Conservation (phyloP, 2,113 vertebrate genomes). For the Zosterops japonicus region DNA sequence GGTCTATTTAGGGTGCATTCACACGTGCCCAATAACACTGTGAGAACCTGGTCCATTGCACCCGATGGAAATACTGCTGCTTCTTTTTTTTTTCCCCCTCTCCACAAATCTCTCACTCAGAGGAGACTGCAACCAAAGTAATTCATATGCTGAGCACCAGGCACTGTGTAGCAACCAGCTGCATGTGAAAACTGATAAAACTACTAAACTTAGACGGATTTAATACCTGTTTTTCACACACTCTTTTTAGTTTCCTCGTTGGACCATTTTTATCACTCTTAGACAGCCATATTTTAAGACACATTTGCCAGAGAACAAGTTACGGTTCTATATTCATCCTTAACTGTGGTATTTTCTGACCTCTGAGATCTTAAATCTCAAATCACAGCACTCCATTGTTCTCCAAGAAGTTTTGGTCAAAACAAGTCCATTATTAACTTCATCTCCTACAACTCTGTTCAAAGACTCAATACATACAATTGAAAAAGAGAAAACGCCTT, state of each 20-base stretch:
- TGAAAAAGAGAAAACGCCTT: background rate
- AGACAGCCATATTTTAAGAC: background rate
- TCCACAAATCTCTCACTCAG: background rate
- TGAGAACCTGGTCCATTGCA: background rate
- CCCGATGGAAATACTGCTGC: background rate
- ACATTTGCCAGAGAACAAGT: background rate
- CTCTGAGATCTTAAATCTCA: background rate
- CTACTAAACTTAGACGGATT: background rate
- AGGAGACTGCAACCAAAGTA: background rate
- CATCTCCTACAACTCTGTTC: background rate
- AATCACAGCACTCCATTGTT: background rate
- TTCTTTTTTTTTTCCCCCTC: background rate
- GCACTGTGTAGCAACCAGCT: background rate
- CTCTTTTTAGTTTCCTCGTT: background rate
- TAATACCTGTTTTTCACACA: conserved; percentile 37
- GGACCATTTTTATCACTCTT: background rate
- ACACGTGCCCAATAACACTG: background rate
- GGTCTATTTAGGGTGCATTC: background rate
- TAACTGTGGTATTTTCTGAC: conserved; percentile 14
- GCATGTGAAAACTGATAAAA: conserved; percentile 3
- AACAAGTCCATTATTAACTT: background rate
- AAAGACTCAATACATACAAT: background rate
- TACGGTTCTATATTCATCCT: background rate
- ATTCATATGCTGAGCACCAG: conserved; percentile 14
- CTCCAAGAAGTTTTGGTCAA: background rate